These are phyloP conservation scores for Picathartes gymnocephalus DNA, from an alignment of 2,113 vertebrate species.

Conservation along the genomic window DNA sequence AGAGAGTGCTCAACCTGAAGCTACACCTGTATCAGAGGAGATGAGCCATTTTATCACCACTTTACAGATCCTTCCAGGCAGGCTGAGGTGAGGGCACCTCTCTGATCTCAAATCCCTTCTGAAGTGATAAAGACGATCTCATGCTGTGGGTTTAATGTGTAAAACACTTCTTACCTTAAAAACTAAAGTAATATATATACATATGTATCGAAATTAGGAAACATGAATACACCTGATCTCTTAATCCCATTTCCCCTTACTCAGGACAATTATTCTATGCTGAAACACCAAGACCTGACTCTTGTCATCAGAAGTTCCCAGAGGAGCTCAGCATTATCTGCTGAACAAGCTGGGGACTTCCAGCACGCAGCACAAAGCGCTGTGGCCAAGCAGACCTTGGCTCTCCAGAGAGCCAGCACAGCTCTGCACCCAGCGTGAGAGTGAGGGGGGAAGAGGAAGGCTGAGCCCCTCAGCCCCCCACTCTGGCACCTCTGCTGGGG, in stretches of 20 bases:
- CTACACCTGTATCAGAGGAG: not conserved
- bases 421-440: no score
- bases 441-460: not conserved
- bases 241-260: not conserved
- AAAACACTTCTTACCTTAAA: not conserved
- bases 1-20: not conserved
- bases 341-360: not conserved
- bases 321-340: not conserved
- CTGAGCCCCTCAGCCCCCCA: not conserved
- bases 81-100: not conserved
- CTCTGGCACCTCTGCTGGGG: not conserved
- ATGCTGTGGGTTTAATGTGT: not conserved
- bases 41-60: not conserved
- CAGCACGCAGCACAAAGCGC: not conserved
- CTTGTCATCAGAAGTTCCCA: not conserved
- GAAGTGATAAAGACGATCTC: not conserved
- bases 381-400: rapidly evolving
- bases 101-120: not conserved
- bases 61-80: not conserved
- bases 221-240: not conserved
- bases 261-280: not conserved
- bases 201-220: not conserved
- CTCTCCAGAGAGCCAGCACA: not conserved
- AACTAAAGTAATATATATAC: not conserved
- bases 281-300: not conserved